Evolutionary conservation across 2,888 invertebrate genomes (phyloP).

Genomic region (Idaea biselata): DNA sequence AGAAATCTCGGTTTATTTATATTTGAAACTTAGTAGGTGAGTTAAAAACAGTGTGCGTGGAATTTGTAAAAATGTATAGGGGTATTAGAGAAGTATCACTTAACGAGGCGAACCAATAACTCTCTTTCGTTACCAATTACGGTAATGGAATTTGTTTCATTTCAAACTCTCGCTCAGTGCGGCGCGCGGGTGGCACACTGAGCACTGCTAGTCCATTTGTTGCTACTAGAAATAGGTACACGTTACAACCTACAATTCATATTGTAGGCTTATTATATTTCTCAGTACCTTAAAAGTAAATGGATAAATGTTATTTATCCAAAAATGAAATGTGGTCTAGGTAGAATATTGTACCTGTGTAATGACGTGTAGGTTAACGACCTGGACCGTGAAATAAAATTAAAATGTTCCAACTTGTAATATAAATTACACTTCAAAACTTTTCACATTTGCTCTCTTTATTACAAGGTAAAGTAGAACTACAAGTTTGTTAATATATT

Average conservation of each 20-base stretch:
- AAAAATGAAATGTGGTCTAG: too few species aligned
- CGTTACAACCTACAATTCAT: background rate
- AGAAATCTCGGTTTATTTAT: conserved; percentile 50
- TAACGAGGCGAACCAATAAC: conserved; percentile 42
- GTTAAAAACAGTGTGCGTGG: conserved; percentile 14
- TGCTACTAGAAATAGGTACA: conserved; percentile 8
- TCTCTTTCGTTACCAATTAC: conserved; percentile 64
- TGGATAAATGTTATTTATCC: too few species aligned
- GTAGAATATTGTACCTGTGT: background rate
- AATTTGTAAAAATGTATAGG: conserved; percentile 3
- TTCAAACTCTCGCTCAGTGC: conserved; percentile 41
- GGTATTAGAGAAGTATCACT: conserved; percentile 8
- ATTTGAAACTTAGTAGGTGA: conserved; percentile 29
- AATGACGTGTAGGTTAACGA: background rate
- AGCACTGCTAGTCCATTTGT: conserved; percentile 30
- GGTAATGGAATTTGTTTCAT: conserved; percentile 74
- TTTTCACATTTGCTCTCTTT: conserved; percentile 19
- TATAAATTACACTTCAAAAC: conserved; percentile 9
- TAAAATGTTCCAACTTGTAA: background rate
- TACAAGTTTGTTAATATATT: conserved; percentile 5
- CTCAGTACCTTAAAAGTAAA: too few species aligned
- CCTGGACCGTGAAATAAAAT: background rate
- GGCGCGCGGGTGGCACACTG: conserved; percentile 23
- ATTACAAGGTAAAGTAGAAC: conserved; percentile 14
- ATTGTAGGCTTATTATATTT: too few species aligned